Evolutionary conservation across 2,888 invertebrate species (phyloP).

Genomic region (Itoplectis maculator): DNA sequence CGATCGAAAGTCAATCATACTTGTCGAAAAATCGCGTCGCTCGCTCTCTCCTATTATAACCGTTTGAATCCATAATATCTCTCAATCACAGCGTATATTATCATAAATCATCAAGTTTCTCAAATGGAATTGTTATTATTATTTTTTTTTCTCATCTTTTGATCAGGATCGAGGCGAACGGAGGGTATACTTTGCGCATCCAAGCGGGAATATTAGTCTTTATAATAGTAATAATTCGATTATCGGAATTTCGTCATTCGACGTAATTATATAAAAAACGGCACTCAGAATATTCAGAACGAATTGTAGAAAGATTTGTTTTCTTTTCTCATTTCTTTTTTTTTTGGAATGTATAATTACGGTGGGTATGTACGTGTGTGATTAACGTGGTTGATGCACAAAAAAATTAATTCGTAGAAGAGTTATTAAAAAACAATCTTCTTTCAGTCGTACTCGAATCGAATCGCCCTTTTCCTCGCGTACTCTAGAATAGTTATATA

Average conservation of each 20-base stretch:
- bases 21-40: slow-evolving; percentile 19
- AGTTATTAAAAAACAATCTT: slow-evolving; percentile 20
- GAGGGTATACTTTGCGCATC: slow-evolving; percentile 55
- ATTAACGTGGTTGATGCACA: slow-evolving; percentile 39
- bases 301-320: slow-evolving; percentile 49
- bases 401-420: slow-evolving; percentile 43
- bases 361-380: slow-evolving; percentile 26
- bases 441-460: slow-evolving; percentile 39
- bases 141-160: neutral
- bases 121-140: slow-evolving; percentile 54
- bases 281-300: slow-evolving; percentile 43
- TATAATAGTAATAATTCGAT: slow-evolving; percentile 55
- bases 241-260: slow-evolving; percentile 45
- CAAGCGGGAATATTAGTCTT: slow-evolving; percentile 56
- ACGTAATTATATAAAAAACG: slow-evolving; percentile 49
- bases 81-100: slow-evolving; percentile 61
- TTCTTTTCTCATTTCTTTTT: slow-evolving; percentile 23
- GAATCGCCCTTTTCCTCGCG: neutral
- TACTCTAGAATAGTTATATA: slow-evolving; percentile 23
- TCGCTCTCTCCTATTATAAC: slow-evolving; percentile 43
- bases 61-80: slow-evolving; percentile 54
- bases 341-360: slow-evolving; percentile 56
- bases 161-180: slow-evolving; percentile 51
- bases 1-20: slow-evolving; percentile 18
- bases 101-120: slow-evolving; percentile 51